A percentile compares a stretch with the other conserved stretches of the same genome.
These are phyloP conservation scores for Drosophila limbata DNA, from an alignment of 2,888 invertebrate genomes.

Conservation along the genomic window DNA sequence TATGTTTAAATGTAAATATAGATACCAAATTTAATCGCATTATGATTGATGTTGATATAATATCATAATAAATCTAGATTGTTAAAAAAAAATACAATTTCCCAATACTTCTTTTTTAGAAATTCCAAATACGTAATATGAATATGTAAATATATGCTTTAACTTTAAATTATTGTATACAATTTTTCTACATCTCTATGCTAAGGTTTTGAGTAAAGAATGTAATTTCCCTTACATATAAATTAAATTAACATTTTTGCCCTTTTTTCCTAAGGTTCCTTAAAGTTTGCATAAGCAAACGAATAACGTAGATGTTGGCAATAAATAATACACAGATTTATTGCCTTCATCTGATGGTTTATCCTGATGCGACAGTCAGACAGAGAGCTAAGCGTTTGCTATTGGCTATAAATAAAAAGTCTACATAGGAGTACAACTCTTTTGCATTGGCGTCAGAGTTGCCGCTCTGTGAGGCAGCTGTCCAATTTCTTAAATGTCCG, in stretches of 20 bases:
- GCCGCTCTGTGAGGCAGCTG: slow-evolving; percentile 58
- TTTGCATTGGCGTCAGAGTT: slow-evolving; percentile 49
- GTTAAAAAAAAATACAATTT: no score
- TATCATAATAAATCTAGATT: neutral
- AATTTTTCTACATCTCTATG: neutral
- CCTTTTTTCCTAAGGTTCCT: neutral
- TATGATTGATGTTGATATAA: neutral
- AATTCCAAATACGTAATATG: neutral
- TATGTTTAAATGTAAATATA: no score
- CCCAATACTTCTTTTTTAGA: no score
- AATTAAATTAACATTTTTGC: neutral
- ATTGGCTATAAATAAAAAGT: slow-evolving; percentile 50
- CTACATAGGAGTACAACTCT: slow-evolving; percentile 34
- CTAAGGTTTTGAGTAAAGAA: neutral
- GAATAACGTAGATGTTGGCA: slow-evolving; percentile 9
- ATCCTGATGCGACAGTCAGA: slow-evolving; percentile 49
- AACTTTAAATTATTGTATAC: neutral
- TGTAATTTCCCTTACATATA: no score
- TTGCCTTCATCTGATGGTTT: slow-evolving; percentile 48
- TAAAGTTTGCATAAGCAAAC: slow-evolving; percentile 8
- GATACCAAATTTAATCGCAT: neutral
- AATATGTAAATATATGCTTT: no score
- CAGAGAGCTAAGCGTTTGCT: slow-evolving; percentile 48
- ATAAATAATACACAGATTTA: slow-evolving; percentile 57
- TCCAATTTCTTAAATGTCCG: slow-evolving; percentile 74